These are phyloP conservation scores for Oncorhynchus gorbuscha DNA, from an alignment of 2,113 vertebrate genomes.

Conservation along the genomic window DNA sequence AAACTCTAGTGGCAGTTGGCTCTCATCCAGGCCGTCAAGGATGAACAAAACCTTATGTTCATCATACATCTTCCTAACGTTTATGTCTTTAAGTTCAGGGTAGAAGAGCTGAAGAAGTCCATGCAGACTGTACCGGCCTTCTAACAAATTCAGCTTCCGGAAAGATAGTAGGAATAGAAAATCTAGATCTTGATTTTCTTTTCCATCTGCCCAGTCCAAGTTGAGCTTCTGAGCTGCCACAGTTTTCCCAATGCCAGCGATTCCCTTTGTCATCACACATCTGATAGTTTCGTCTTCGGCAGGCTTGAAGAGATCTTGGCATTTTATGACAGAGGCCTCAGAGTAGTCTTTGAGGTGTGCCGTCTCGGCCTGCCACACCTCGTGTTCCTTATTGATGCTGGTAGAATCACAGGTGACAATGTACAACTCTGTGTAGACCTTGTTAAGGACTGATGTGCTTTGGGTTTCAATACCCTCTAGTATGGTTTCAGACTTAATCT, in stretches of 20 bases:
- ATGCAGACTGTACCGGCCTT: constrained; percentile 2
- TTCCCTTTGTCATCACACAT: constrained; percentile 13
- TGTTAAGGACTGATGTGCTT: neutral
- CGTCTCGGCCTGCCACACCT: constrained; percentile 9
- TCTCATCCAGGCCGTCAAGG: constrained; percentile 19
- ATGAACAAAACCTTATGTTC: neutral
- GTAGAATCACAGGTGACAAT: constrained; percentile 3
- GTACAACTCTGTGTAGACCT: constrained; percentile 1
- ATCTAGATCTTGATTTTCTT: neutral
- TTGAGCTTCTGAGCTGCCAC: neutral
- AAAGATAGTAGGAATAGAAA: constrained; percentile 14
- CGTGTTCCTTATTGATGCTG: constrained; percentile 9
- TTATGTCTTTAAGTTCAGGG: constrained; percentile 15
- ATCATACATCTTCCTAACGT: neutral
- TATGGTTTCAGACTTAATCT: neutral
- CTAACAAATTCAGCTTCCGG: constrained; percentile 20
- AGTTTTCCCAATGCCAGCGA: constrained; percentile 15
- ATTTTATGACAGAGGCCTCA: neutral
- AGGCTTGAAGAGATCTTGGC: constrained; percentile 6
- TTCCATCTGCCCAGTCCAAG: constrained; percentile 18
- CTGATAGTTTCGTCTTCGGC: neutral
- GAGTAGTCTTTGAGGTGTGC: neutral
- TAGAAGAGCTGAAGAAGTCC: constrained; percentile 14
- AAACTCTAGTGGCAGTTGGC: neutral
- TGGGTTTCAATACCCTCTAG: neutral